Evolutionary conservation across 2,888 invertebrate species (phyloP).

Genomic region (Dasypolia templi): DNA sequence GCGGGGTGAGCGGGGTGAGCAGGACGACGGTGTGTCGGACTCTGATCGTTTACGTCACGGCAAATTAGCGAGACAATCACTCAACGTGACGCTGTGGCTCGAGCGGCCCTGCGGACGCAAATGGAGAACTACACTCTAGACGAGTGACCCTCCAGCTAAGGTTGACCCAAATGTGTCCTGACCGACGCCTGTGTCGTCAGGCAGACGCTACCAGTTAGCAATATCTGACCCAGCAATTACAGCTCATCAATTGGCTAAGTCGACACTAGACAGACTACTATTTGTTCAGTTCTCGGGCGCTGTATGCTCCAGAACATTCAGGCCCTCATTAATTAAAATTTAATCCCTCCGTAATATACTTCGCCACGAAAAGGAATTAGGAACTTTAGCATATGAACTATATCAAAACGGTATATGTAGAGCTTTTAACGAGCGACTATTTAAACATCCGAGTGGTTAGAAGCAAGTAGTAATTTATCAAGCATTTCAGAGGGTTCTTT

Average conservation of each 20-base stretch:
- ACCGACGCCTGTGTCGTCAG: constrained; percentile 61
- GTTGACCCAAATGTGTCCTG: constrained; percentile 75
- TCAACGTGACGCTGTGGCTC: constrained; percentile 80
- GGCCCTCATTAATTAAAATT: constrained; percentile 46
- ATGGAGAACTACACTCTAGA: constrained; percentile 80
- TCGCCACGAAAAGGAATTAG: constrained; percentile 43
- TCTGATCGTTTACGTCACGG: constrained; percentile 76
- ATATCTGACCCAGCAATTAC: constrained; percentile 55
- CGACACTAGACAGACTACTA: constrained; percentile 43
- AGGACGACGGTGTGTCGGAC: constrained; percentile 61
- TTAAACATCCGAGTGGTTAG: constrained; percentile 75
- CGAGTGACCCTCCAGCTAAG: constrained; percentile 76
- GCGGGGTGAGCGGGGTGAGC: constrained; percentile 42
- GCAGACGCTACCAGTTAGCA: constrained; percentile 45
- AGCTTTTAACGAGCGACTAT: constrained; percentile 69
- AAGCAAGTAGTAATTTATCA: constrained; percentile 78
- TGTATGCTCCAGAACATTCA: constrained; percentile 23
- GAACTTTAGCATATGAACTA: constrained; percentile 56
- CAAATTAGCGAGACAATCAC: constrained; percentile 86
- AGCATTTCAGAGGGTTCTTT: constrained; percentile 78
- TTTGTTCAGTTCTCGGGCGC: constrained; percentile 32
- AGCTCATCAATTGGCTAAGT: constrained; percentile 52
- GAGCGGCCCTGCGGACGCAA: constrained; percentile 79
- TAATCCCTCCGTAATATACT: constrained; percentile 33
- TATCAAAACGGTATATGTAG: constrained; percentile 50